Base-by-base conservation (phyloP, 2,888 invertebrate species). In the Idaea dimidiata region DNA sequence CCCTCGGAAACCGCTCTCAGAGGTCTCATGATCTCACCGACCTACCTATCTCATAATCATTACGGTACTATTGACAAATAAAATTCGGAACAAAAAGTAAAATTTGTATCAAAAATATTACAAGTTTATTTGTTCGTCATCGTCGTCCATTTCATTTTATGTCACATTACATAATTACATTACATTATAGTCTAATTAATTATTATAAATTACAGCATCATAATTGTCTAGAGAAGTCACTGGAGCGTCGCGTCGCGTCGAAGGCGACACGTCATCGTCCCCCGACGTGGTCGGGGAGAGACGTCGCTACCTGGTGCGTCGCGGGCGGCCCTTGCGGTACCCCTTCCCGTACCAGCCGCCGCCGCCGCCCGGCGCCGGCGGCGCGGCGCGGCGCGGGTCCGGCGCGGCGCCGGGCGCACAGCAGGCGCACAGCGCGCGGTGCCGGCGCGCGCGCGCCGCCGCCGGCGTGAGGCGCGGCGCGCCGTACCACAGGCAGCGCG, bases 261-360 rank as follows among this genome's bases (percentile, higher is more conserved):
- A 7, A 32, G 32, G 32, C 32, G 32, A 8, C 10, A 10, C 6
- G 32, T 10, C 6, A 32, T 0, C 10, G 32, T 2, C 7, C 7
- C 5, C 7, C 32, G 7, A 6, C 7, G 32, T 32, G 32, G 5
- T 5, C 32, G 32, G 32, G 65, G 64, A 62, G 66, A 73, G 60
- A 53, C 55, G 70, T n/a, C n/a, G 86, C 84, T 89, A 88, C 88
- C 93, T n/a, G n/a, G n/a, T 92, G 70, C 91, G 90, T 54, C 88
- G 83, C 70, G 94, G 93, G 58, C 94, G 93, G 58, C 94, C 94
- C 89, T 97, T 97, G 74, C 96, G 94, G 86, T 95, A 97, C 7
- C 97, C 97, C 91, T 97, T 97, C 68, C 97, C 97, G 89, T 96
- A 97, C 97, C 97, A 97, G 59, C 97, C 97, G 75, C 81, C 83